Percentiles rank a stretch among this genome's conserved stretches.
Evolutionary conservation across 2,113 vertebrate species (phyloP).

Genomic region (Elephas maximus): DNA sequence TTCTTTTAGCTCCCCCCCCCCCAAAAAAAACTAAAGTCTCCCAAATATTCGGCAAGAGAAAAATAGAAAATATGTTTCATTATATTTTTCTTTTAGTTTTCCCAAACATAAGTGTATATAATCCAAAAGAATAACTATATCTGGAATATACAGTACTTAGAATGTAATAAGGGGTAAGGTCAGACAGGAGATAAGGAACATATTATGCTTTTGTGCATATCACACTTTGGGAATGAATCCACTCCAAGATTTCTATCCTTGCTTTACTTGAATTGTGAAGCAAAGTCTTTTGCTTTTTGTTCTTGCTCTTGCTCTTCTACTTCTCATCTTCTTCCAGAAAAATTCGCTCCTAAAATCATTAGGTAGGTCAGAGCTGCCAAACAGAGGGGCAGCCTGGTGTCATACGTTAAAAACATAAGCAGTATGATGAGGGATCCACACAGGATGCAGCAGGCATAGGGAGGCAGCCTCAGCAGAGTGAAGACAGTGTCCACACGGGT

Average conservation of each 20-base stretch:
- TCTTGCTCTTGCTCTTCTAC: neutral
- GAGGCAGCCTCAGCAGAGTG: neutral
- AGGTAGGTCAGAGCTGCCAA: neutral
- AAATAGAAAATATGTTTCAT: neutral
- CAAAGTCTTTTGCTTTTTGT: conserved; percentile 21
- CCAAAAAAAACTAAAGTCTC: neutral
- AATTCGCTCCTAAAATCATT: neutral
- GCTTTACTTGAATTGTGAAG: conserved; percentile 27
- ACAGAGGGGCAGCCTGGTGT: neutral
- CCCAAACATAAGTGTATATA: neutral
- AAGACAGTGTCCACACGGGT: neutral
- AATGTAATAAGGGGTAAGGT: neutral
- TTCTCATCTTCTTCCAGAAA: neutral
- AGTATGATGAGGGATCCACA: neutral
- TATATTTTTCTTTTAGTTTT: conserved; percentile 45
- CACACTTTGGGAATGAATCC: neutral
- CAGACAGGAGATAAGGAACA: neutral
- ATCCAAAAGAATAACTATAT: neutral
- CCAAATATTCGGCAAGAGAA: neutral
- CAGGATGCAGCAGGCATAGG: rapidly evolving
- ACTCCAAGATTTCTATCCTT: neutral
- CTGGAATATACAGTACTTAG: neutral
- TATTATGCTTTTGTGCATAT: neutral
- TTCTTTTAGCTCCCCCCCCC: neutral
- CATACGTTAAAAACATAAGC: neutral